These are phyloP conservation scores for Chrosomus eos DNA, from an alignment of 2,797 vertebrate species.

Conservation along the genomic window DNA sequence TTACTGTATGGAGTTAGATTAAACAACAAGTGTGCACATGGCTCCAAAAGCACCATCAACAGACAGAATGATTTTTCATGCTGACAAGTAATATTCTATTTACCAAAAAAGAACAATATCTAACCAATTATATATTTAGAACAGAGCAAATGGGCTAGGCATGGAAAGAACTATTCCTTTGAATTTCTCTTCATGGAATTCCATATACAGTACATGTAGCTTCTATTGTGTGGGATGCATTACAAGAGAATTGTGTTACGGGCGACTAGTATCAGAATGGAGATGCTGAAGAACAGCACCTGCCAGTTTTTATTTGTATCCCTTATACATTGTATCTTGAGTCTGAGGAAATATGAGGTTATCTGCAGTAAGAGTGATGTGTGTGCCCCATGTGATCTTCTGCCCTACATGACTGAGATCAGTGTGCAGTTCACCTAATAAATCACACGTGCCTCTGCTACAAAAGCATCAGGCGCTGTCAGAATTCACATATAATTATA, in stretches of 20 bases:
- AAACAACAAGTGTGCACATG: not conserved
- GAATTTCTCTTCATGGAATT: not conserved
- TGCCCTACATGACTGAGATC: constrained; percentile 70
- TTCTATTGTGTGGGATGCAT: constrained; percentile 3
- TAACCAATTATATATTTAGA: not conserved
- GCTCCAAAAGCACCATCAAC: not conserved
- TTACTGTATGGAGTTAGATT: not conserved
- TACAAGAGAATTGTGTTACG: constrained; percentile 24
- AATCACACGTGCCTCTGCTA: constrained; percentile 63
- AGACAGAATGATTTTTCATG: too few relatives aligned
- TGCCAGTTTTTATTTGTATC: constrained; percentile 7
- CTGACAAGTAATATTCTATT: not conserved
- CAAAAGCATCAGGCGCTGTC: constrained; percentile 52
- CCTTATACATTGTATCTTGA: constrained; percentile 2
- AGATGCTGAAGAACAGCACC: constrained; percentile 36
- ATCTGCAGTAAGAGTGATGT: constrained; percentile 49
- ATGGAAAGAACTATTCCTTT: not conserved
- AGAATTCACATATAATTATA: not conserved
- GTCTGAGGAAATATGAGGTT: constrained; percentile 33
- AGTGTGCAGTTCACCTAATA: constrained; percentile 67
- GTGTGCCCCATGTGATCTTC: constrained; percentile 68
- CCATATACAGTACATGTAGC: not conserved
- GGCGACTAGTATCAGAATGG: constrained; percentile 36
- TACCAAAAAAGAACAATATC: constrained; percentile 13
- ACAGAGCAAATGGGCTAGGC: too few relatives aligned